Percentiles rank a stretch among this genome's conserved stretches.
These are phyloP conservation scores for Drosophila algonquin DNA, from an alignment of 2,888 invertebrate genomes.

Conservation along the genomic window DNA sequence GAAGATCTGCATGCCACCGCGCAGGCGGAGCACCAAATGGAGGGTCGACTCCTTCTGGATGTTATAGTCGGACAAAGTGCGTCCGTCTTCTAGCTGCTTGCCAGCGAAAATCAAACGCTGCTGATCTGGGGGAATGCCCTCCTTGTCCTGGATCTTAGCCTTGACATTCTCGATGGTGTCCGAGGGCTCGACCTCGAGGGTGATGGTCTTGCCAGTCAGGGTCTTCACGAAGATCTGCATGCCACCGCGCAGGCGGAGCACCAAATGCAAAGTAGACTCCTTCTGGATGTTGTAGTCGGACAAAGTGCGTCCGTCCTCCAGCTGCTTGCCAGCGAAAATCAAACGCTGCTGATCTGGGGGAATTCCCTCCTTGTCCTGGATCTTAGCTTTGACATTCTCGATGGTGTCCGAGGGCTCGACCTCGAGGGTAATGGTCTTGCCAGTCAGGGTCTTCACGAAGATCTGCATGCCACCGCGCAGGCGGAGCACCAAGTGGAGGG, in stretches of 20 bases:
- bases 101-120: constrained; percentile 40
- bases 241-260: constrained; percentile 35
- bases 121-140: constrained; percentile 38
- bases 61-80: constrained; percentile 34
- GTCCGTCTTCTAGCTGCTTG: constrained; percentile 38
- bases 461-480: constrained; percentile 24
- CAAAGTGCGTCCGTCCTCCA: constrained; percentile 37
- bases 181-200: constrained; percentile 32
- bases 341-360: constrained; percentile 31
- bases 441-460: constrained; percentile 23
- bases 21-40: constrained; percentile 30
- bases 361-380: constrained; percentile 26
- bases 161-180: constrained; percentile 34
- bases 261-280: constrained; percentile 35
- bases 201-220: constrained; percentile 38
- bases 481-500: constrained; percentile 17
- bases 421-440: constrained; percentile 27
- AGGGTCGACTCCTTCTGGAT: constrained; percentile 36
- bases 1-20: constrained; percentile 38
- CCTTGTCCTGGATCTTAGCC: constrained; percentile 43
- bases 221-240: constrained; percentile 42
- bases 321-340: constrained; percentile 43
- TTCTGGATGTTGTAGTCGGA: constrained; percentile 42
- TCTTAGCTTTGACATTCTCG: constrained; percentile 21
- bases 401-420: constrained; percentile 22